Percentiles rank a stretch among this genome's conserved stretches.
phyloP scores from a whole-genome alignment of 2,113 vertebrate genomes.

The Triplophysa dalaica region DNA sequence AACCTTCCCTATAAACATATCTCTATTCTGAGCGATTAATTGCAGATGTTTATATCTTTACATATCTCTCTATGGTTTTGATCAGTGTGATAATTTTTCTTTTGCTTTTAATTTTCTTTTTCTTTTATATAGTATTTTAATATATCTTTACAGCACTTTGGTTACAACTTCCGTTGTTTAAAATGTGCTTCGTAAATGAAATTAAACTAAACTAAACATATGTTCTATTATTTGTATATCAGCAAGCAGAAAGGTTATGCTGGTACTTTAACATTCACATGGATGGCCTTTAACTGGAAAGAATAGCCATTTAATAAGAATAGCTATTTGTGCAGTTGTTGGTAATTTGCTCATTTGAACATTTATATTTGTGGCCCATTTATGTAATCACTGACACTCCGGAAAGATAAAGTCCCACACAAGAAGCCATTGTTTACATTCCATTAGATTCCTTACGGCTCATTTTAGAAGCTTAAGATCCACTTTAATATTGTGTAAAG shows the following conservation, averaged over 20 bases:
- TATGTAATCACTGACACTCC: neutral
- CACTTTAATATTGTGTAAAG: slow-evolving; percentile 34
- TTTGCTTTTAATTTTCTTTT: too few relatives aligned
- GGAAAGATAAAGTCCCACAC: neutral
- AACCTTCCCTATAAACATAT: too few relatives aligned
- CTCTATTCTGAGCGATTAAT: too few relatives aligned
- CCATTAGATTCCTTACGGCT: slow-evolving; percentile 25
- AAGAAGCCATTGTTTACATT: slow-evolving; percentile 19
- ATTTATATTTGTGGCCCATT: neutral
- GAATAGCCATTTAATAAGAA: neutral
- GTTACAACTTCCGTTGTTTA: too few relatives aligned
- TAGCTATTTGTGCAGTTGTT: neutral
- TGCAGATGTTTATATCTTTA: too few relatives aligned
- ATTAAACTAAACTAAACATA: too few relatives aligned
- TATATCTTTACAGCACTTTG: too few relatives aligned
- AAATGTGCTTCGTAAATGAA: too few relatives aligned
- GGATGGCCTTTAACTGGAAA: neutral
- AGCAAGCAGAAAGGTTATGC: neutral
- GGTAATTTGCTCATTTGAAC: slow-evolving; percentile 2
- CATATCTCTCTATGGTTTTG: too few relatives aligned
- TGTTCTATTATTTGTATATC: too few relatives aligned
- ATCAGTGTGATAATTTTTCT: too few relatives aligned
- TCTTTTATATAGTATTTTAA: too few relatives aligned
- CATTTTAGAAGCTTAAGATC: slow-evolving; percentile 8
- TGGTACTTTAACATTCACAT: neutral